These are phyloP conservation scores for Lasioglossum malachurum DNA, from an alignment of 2,888 invertebrate species.

Conservation along the genomic window DNA sequence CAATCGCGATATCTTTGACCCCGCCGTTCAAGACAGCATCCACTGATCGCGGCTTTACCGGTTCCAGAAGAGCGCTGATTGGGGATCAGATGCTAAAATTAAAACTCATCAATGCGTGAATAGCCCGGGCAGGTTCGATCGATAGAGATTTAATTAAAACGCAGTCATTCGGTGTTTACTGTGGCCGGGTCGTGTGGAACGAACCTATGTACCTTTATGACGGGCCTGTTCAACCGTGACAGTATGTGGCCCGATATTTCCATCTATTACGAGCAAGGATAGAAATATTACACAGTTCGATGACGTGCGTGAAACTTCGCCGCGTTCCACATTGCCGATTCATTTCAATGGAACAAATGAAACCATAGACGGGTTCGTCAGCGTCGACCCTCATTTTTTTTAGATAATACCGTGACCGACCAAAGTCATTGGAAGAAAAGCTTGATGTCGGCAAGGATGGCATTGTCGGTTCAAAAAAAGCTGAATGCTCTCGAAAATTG, in stretches of 20 bases:
- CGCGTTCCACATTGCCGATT: background rate
- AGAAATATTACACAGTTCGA: slow-evolving; percentile 38
- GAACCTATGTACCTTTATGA: slow-evolving; percentile 49
- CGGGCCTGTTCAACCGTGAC: slow-evolving; percentile 47
- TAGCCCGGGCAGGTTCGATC: slow-evolving; percentile 65
- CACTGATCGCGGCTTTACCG: background rate
- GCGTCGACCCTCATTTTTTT: background rate
- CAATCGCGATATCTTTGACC: background rate
- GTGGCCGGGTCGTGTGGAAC: slow-evolving; percentile 34
- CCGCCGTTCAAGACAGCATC: background rate
- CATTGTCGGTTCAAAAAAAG: background rate
- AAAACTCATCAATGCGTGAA: slow-evolving; percentile 76
- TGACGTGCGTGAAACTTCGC: background rate
- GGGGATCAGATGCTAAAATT: slow-evolving; percentile 63
- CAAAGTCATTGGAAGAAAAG: background rate
- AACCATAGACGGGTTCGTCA: background rate
- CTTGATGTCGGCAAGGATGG: background rate
- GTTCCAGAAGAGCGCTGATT: background rate
- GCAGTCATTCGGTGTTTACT: slow-evolving; percentile 63
- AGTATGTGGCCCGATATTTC: slow-evolving; percentile 57
- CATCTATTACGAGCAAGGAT: slow-evolving; percentile 57
- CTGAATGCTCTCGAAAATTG: background rate
- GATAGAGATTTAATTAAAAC: slow-evolving; percentile 77
- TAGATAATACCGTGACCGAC: background rate
- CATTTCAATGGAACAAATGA: background rate